Conservation (phyloP, 2,113 vertebrate species). For the Cochlearius cochlearius region DNA sequence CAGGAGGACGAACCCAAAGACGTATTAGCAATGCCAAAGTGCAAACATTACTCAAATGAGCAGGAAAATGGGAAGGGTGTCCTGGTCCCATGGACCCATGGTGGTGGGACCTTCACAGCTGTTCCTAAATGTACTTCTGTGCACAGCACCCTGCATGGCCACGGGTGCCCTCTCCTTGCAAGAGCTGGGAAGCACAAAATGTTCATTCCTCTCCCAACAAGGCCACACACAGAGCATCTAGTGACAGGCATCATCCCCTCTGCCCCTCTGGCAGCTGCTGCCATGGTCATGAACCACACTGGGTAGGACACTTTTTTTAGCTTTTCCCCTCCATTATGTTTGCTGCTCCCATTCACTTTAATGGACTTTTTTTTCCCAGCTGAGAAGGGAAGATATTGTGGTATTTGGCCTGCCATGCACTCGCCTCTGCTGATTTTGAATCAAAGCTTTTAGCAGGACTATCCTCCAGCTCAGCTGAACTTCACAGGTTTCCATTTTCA, state of each 20-base stretch:
- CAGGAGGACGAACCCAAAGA: not conserved
- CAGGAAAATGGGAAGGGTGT: not conserved
- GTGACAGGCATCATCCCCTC: not conserved
- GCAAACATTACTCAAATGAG: not conserved
- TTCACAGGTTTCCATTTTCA: not conserved
- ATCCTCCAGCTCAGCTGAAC: not conserved
- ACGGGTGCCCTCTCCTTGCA: not conserved
- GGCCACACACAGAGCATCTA: fast-evolving
- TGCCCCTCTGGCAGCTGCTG: not conserved
- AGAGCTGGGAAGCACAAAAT: not conserved
- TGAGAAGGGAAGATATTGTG: not conserved
- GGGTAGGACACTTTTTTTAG: not conserved
- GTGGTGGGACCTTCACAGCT: not conserved
- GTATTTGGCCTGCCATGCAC: not conserved
- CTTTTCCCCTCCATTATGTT: not conserved
- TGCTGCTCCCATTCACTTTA: not conserved
- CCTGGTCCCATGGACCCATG: not conserved
- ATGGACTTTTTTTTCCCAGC: not conserved
- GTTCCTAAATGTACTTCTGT: not conserved
- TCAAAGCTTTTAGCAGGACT: not conserved
- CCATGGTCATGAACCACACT: fast-evolving
- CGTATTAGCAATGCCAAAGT: not conserved
- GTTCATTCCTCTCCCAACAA: not conserved
- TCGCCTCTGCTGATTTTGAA: not conserved
- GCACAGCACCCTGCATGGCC: not conserved